Percentiles rank a stretch among this genome's conserved stretches.
phyloP scores from a whole-genome alignment of 1,140 invertebrate species.

The Pseudomyrmex pallidus region DNA sequence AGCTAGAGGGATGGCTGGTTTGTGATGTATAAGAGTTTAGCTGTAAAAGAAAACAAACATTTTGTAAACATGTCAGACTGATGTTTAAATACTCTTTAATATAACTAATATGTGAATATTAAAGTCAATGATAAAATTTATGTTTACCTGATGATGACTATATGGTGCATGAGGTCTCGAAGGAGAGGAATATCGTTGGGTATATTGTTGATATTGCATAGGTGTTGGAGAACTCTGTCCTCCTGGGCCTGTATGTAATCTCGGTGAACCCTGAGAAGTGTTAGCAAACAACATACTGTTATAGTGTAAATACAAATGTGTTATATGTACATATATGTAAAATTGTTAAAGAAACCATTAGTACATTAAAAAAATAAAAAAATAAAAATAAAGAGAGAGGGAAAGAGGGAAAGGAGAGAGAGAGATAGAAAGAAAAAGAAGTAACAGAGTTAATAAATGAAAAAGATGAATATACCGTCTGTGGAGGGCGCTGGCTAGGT shows the following conservation, averaged over 20 bases:
- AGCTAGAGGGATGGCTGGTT: conserved; percentile 81
- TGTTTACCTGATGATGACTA: conserved; percentile 84
- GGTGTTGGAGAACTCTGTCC: conserved; percentile 83
- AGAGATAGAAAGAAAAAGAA: too few species aligned
- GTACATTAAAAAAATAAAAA: too few species aligned
- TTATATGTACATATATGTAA: neutral
- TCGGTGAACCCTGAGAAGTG: conserved; percentile 80
- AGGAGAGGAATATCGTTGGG: conserved; percentile 83
- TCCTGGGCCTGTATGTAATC: conserved; percentile 83
- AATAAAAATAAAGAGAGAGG: too few species aligned
- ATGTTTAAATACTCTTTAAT: neutral
- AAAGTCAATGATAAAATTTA: neutral
- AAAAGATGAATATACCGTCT: conserved; percentile 77
- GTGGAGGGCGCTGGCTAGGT: conserved; percentile 83
- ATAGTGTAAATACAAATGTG: neutral
- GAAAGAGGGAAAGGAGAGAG: too few species aligned
- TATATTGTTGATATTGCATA: conserved; percentile 84
- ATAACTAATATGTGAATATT: neutral
- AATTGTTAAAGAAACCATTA: too few species aligned
- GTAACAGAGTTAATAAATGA: too few species aligned
- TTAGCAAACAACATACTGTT: neutral
- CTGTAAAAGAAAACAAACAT: conserved; percentile 68
- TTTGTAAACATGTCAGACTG: neutral
- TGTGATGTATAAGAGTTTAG: conserved; percentile 83
- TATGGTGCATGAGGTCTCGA: conserved; percentile 85